These are phyloP conservation scores for Buphagus erythrorhynchus DNA, from an alignment of 2,797 vertebrate genomes.

Conservation along the genomic window DNA sequence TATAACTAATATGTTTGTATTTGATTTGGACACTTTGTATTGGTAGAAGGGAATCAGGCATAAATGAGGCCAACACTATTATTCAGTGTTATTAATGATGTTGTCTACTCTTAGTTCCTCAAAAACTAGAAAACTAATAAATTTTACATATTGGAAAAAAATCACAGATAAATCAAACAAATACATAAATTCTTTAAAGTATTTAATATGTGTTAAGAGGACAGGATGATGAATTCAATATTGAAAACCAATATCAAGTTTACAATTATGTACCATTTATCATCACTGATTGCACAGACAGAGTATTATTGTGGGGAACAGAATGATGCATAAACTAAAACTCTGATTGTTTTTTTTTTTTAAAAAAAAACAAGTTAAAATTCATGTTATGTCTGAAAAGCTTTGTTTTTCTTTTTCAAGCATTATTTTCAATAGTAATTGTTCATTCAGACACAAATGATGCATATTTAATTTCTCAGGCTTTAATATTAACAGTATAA, in stretches of 20 bases:
- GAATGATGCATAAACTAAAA: constrained; percentile 75
- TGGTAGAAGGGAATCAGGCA: constrained; percentile 66
- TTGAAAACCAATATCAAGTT: constrained; percentile 85
- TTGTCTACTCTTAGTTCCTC: constrained; percentile 72
- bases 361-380: constrained; percentile 65
- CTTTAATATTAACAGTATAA: constrained; percentile 46
- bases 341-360: constrained; percentile 70
- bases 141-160: constrained; percentile 80
- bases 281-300: constrained; percentile 76
- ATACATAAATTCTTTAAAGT: constrained; percentile 83
- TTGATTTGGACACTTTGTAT: constrained; percentile 69
- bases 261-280: constrained; percentile 82
- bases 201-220: constrained; percentile 86
- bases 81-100: constrained; percentile 81
- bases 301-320: constrained; percentile 60
- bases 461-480: constrained; percentile 68
- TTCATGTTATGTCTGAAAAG: constrained; percentile 64
- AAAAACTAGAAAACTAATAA: constrained; percentile 81
- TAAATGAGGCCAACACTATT: constrained; percentile 70
- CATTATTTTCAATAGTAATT: constrained; percentile 72
- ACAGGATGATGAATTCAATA: constrained; percentile 85
- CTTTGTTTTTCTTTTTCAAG: constrained; percentile 67
- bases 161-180: constrained; percentile 78
- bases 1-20: constrained; percentile 61
- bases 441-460: constrained; percentile 71